phyloP scores from a whole-genome alignment of 2,797 vertebrate species.

The Prunella strophiata region DNA sequence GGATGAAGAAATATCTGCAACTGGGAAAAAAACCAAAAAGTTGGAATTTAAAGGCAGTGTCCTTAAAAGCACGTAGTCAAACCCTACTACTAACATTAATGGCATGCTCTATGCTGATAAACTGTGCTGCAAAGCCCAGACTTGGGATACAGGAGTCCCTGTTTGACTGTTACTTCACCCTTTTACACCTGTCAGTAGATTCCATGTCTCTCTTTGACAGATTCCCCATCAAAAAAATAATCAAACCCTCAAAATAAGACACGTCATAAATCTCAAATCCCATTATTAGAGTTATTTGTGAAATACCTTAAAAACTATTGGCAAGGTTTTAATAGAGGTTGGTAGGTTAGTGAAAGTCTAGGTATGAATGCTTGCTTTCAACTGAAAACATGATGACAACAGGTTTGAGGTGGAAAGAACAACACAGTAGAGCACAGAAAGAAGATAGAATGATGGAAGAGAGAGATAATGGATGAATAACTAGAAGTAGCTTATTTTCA shows the following conservation, averaged over 20 bases:
- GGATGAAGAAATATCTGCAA: background rate
- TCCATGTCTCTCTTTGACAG: background rate
- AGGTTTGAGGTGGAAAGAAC: background rate
- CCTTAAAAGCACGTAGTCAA: background rate
- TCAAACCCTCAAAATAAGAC: background rate
- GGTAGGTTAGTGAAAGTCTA: background rate
- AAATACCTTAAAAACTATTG: background rate
- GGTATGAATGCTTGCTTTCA: background rate
- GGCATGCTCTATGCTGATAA: background rate
- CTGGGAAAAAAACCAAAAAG: background rate
- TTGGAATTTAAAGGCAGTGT: fast-evolving
- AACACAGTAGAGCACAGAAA: background rate
- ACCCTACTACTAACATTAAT: background rate
- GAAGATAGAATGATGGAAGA: background rate
- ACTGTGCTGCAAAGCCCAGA: background rate
- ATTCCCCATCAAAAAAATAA: background rate
- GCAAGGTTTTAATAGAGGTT: background rate
- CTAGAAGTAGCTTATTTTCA: background rate
- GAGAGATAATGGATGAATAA: background rate
- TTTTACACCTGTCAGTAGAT: background rate
- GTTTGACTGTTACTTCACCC: background rate
- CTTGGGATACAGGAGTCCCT: background rate
- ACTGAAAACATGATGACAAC: background rate
- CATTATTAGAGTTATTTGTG: background rate
- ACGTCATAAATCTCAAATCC: background rate